Evolutionary conservation across 1,140 invertebrate genomes (phyloP).

Genomic region (Stenopsyche tienmushanensis): DNA sequence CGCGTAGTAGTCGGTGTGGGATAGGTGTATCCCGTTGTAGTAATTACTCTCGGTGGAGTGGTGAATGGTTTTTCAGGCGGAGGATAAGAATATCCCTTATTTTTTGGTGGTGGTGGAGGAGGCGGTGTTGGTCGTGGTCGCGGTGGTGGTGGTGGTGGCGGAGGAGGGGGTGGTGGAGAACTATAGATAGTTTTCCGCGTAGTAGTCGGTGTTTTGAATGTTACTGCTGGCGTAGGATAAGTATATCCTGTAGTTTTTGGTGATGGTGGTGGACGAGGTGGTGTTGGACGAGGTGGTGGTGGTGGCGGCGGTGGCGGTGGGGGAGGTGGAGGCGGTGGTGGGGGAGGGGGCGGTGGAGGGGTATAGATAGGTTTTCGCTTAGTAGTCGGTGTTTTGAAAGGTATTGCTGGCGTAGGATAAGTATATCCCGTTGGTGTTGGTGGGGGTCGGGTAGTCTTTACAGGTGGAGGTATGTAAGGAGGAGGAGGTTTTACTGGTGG

Average conservation of each 20-base stretch:
- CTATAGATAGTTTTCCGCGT: not conserved
- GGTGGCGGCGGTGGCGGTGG: slow-evolving; percentile 28
- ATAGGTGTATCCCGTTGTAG: slow-evolving; percentile 32
- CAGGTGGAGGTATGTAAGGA: not conserved
- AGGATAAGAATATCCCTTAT: not conserved
- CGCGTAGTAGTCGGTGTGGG: slow-evolving; percentile 2
- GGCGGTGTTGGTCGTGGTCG: slow-evolving; percentile 34
- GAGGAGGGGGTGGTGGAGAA: slow-evolving; percentile 6
- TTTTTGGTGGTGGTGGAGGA: slow-evolving; percentile 22
- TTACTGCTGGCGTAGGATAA: slow-evolving; percentile 17
- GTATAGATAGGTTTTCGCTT: slow-evolving; percentile 24
- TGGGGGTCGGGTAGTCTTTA: slow-evolving; percentile 13
- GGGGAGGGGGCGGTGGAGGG: slow-evolving; percentile 35
- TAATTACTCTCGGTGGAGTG: slow-evolving; percentile 30
- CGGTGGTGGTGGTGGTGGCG: slow-evolving; percentile 29
- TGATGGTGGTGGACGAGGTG: slow-evolving; percentile 13
- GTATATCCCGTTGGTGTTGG: slow-evolving; percentile 34
- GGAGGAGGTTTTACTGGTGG: slow-evolving; percentile 7
- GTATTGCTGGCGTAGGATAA: slow-evolving; percentile 3
- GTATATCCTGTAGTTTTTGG: slow-evolving; percentile 17
- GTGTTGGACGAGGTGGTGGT: slow-evolving; percentile 3
- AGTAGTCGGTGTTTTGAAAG: slow-evolving; percentile 11
- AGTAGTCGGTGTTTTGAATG: slow-evolving; percentile 9
- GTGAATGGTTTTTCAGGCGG: slow-evolving; percentile 1
- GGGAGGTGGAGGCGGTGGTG: slow-evolving; percentile 33